Base-by-base conservation (phyloP, 2,113 vertebrate genomes). In the Gasterosteus aculeatus region DNA sequence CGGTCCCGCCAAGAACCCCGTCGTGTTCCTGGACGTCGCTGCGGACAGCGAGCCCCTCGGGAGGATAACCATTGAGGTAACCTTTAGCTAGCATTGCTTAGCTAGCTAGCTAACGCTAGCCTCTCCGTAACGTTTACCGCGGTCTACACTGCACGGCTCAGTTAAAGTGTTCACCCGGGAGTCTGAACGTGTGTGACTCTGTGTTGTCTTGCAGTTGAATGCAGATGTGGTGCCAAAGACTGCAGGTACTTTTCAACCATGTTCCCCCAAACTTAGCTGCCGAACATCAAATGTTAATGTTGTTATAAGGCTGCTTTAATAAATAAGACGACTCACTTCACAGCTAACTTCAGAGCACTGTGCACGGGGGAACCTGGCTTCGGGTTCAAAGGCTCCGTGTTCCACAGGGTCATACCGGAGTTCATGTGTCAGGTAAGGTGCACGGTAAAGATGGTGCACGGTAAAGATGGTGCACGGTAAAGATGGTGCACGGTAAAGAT, bases 381-480 rank as follows among this genome's bases (percentile, higher is more conserved):
- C 57, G 97, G 97, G 0, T 99, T 95, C 89, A 98, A 96, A 86
- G 96, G 96, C n/a, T 97, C 95, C 5, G 95, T 95, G 38, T 99
- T 99, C 83, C 97, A 99, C 89, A 94, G 98, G 83, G 91, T 99
- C 75, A 95, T 99, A 81, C 97, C 97, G 3, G 93, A 95, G 11
- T 99, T 99, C 87, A 99, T 99, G 97, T 99, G 98, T 89, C 97
- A 99, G 97, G 97, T 98, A 90, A 72, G 79, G 10, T 26, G 22
- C 22, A 26, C 22, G 22, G 22, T 26, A 26, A 1, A 26, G 22
- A 1, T 26, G 22, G 22, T 26, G 22, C 22, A 26, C 22, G 22
- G 22, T 26, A 26, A 26, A 26, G 22, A 26, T 26, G 22, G 22
- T 26, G 51, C 9, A 12, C 6, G 22, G 22, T 26, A 26, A 1